A percentile compares a stretch with the other conserved stretches of the same genome.
Evolutionary conservation across 2,888 invertebrate genomes (phyloP).

Genomic region (Ophion obscuratus): DNA sequence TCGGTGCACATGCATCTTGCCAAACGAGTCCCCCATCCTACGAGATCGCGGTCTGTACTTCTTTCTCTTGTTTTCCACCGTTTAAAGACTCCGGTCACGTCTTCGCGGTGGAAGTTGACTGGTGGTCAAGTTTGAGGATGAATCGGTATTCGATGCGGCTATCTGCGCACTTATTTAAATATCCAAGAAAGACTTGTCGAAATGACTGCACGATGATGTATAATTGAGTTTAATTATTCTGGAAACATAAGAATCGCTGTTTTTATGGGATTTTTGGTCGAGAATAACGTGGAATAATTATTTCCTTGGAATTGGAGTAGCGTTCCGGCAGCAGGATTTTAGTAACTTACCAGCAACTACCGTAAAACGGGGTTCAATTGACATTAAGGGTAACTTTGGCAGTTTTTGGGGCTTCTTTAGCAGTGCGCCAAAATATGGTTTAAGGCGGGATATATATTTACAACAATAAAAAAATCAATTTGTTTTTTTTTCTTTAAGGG

Average conservation of each 20-base stretch:
- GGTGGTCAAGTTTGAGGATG: constrained; percentile 30
- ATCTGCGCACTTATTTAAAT: constrained; percentile 23
- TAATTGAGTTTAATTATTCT: constrained; percentile 1
- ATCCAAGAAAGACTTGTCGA: not conserved
- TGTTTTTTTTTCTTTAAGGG: too few species aligned
- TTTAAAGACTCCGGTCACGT: constrained; percentile 75
- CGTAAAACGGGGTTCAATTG: too few species aligned
- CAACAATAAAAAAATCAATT: too few species aligned
- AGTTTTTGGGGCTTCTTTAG: too few species aligned
- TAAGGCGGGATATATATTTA: too few species aligned
- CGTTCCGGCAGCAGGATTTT: not conserved
- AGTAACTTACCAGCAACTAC: too few species aligned
- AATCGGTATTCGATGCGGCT: constrained; percentile 49
- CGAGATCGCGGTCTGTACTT: constrained; percentile 4
- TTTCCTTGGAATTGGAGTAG: not conserved
- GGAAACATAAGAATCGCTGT: not conserved
- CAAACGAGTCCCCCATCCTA: constrained; percentile 29
- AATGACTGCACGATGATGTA: constrained; percentile 7
- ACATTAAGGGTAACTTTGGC: too few species aligned
- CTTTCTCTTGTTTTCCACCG: constrained; percentile 70
- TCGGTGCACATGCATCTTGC: constrained; percentile 33
- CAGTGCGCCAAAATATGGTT: too few species aligned
- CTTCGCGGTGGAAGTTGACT: constrained; percentile 42
- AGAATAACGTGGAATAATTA: not conserved
- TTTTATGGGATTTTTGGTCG: not conserved